Evolutionary conservation across 2,113 vertebrate genomes (phyloP).

Genomic region (Scopus umbretta): DNA sequence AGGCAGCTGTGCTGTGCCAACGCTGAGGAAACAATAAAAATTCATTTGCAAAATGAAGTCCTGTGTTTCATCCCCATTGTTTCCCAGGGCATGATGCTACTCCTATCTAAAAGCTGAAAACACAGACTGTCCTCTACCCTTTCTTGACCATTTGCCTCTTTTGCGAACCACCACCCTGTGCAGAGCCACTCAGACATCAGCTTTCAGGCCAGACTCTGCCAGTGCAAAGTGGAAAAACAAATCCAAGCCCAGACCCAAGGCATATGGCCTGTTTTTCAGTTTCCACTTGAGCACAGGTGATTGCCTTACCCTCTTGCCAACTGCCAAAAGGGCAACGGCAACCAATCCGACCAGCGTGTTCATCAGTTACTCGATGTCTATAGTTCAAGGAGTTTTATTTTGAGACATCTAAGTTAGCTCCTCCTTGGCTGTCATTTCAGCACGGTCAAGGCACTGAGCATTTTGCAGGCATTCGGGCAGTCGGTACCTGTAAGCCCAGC

Average conservation of each 20-base stretch:
- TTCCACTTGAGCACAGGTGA: not conserved
- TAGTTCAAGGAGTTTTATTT: not conserved
- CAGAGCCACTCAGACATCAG: not conserved
- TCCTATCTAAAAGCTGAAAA: not conserved
- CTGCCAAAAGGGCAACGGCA: not conserved
- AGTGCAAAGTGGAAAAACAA: not conserved
- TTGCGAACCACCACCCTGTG: not conserved
- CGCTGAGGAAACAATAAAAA: not conserved
- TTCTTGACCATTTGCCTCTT: not conserved
- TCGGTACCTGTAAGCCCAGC: not conserved
- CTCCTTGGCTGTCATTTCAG: not conserved
- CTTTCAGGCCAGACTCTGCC: not conserved
- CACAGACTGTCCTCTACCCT: not conserved
- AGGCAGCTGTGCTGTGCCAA: fast-evolving
- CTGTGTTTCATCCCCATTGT: not conserved
- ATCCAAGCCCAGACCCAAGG: not conserved
- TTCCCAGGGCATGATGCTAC: not conserved
- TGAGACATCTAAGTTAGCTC: not conserved
- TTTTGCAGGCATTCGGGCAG: not conserved
- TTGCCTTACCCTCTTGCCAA: not conserved
- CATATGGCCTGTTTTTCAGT: not conserved
- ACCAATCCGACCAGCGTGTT: not conserved
- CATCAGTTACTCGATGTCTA: fast-evolving
- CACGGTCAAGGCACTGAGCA: not conserved
- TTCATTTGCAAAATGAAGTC: not conserved